Percentiles rank a stretch among this genome's conserved stretches.
phyloP scores from a whole-genome alignment of 2,797 vertebrate genomes.

The Carcharodon carcharias region DNA sequence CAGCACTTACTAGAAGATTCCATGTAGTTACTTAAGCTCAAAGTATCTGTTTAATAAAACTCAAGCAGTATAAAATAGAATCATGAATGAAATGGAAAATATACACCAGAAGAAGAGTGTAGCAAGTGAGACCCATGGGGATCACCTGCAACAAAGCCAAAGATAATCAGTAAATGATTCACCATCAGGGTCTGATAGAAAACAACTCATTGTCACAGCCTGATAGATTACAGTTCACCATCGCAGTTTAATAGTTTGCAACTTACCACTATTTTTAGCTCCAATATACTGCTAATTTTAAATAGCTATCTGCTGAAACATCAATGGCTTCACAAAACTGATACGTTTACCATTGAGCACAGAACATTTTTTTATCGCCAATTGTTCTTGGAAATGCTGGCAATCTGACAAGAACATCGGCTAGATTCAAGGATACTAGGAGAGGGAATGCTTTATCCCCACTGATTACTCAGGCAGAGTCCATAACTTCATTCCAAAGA shows the following conservation, averaged over 20 bases:
- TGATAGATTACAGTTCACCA: not conserved
- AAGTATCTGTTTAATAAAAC: not conserved
- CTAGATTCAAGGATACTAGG: not conserved
- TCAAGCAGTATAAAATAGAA: not conserved
- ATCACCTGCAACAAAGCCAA: not conserved
- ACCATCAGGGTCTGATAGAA: not conserved
- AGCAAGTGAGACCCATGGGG: not conserved
- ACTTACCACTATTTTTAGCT: not conserved
- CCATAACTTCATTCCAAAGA: not conserved
- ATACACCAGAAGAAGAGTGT: not conserved
- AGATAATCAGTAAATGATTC: slow-evolving; percentile 19
- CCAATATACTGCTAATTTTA: not conserved
- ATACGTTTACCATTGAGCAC: not conserved
- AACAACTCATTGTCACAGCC: not conserved
- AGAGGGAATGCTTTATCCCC: not conserved
- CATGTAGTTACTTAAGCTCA: not conserved
- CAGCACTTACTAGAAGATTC: not conserved
- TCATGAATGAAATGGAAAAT: not conserved
- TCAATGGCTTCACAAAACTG: not conserved
- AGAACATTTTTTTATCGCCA: not conserved
- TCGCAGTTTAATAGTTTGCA: not conserved
- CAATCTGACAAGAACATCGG: not conserved
- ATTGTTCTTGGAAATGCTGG: not conserved
- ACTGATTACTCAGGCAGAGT: not conserved
- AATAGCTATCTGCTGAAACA: not conserved